These are phyloP conservation scores for Crambe crambe DNA, from an alignment of 37 sponge, comb jelly and placozoan genomes.

Conservation along the genomic window DNA sequence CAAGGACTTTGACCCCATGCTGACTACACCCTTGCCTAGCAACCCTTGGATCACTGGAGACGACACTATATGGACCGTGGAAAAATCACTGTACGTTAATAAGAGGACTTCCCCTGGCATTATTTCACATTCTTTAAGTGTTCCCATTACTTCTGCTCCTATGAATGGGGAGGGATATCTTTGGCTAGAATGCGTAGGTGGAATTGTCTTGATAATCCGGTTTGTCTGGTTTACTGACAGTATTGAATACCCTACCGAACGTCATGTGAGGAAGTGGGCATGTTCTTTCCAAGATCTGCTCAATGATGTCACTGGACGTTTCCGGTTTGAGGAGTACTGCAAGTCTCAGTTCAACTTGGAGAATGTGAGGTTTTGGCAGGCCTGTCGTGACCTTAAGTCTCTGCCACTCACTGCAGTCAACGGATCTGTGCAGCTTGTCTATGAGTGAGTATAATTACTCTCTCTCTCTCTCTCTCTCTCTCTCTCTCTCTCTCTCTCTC, in stretches of 20 bases:
- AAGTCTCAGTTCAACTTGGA: slow-evolving; percentile 56
- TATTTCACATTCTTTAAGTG: neutral
- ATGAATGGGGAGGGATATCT: too few species aligned
- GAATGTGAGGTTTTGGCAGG: slow-evolving; percentile 82
- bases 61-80: slow-evolving; percentile 43
- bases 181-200: too few species aligned
- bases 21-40: slow-evolving; percentile 31
- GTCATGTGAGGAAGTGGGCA: slow-evolving; percentile 57
- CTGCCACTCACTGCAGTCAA: slow-evolving; percentile 46
- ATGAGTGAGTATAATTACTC: slow-evolving; percentile 38
- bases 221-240: slow-evolving; percentile 15
- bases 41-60: slow-evolving; percentile 78
- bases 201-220: neutral
- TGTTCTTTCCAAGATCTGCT: slow-evolving; percentile 70
- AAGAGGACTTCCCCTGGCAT: neutral
- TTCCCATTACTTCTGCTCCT: too few species aligned
- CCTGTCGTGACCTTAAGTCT: slow-evolving; percentile 61
- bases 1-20: slow-evolving; percentile 64
- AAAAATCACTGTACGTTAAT: slow-evolving; percentile 62
- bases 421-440: slow-evolving; percentile 61
- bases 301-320: slow-evolving; percentile 64
- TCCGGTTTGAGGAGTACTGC: slow-evolving; percentile 71
- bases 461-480: too few species aligned
- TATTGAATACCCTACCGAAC: slow-evolving; percentile 43
- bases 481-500: too few species aligned